Evolutionary conservation across 2,888 invertebrate species (phyloP).

Genomic region (Thera obeliscata): DNA sequence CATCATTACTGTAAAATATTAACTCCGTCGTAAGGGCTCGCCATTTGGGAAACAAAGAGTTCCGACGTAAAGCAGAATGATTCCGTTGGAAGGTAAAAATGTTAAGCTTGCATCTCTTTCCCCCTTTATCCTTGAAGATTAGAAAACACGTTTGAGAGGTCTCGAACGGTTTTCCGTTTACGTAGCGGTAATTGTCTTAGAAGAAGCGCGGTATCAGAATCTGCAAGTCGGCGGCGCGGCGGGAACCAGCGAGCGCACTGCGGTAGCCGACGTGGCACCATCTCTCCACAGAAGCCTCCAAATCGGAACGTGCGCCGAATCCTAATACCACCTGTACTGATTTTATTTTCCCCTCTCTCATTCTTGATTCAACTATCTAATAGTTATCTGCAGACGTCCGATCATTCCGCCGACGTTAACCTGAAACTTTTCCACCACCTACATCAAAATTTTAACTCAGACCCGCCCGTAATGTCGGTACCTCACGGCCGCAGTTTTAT

Average conservation of each 20-base stretch:
- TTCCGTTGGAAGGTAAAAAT: constrained; percentile 59
- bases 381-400: constrained; percentile 68
- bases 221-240: constrained; percentile 56
- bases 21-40: constrained; percentile 51
- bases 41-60: constrained; percentile 47
- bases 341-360: constrained; percentile 78
- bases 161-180: constrained; percentile 80
- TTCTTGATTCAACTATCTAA: constrained; percentile 78
- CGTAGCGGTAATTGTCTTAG: constrained; percentile 81
- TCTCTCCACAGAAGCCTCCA: constrained; percentile 70
- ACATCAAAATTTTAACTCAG: constrained; percentile 44
- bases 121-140: constrained; percentile 69
- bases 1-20: constrained; percentile 50
- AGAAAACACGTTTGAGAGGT: constrained; percentile 78
- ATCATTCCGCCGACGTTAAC: constrained; percentile 49
- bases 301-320: constrained; percentile 78
- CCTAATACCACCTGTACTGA: constrained; percentile 76
- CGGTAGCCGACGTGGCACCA: constrained; percentile 68
- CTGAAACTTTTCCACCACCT: constrained; percentile 33
- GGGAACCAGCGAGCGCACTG: constrained; percentile 66
- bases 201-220: constrained; percentile 64
- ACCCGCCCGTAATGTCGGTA: constrained; percentile 25
- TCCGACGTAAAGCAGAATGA: constrained; percentile 50
- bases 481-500: constrained; percentile 53
- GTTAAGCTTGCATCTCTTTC: constrained; percentile 58